Evolutionary conservation across 2,888 invertebrate species (phyloP).

Genomic region (Papilio elwesi): DNA sequence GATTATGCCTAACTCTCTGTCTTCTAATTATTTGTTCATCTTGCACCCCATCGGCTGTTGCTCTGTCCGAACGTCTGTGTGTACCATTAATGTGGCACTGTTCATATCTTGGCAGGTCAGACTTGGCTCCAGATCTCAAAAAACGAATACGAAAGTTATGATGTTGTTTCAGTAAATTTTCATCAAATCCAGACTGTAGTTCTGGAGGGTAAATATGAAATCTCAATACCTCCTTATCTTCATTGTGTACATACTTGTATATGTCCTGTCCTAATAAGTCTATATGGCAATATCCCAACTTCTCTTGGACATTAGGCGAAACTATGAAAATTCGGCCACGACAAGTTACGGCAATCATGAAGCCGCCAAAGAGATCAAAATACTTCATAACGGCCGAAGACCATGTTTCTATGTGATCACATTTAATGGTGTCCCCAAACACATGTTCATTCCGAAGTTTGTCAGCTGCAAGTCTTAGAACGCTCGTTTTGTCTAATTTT

Average conservation of each 20-base stretch:
- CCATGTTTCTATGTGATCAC: constrained; percentile 76
- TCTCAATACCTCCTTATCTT: constrained; percentile 91
- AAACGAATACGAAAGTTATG: constrained; percentile 85
- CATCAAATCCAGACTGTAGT: constrained; percentile 67
- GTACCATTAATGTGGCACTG: constrained; percentile 88
- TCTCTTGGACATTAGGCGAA: constrained; percentile 92
- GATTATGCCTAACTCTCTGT: constrained; percentile 81
- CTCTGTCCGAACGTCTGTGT: constrained; percentile 84
- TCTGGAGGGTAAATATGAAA: constrained; percentile 87
- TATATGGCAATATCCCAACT: constrained; percentile 93
- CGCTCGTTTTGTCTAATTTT: constrained; percentile 95
- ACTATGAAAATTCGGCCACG: constrained; percentile 93
- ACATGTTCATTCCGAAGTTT: constrained; percentile 92
- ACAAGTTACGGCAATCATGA: constrained; percentile 91
- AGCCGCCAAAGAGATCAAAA: constrained; percentile 89
- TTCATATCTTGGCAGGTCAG: constrained; percentile 89
- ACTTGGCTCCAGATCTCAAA: constrained; percentile 88
- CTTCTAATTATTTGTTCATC: constrained; percentile 80
- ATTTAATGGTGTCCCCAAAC: constrained; percentile 82
- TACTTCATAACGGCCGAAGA: constrained; percentile 85
- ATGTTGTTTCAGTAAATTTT: constrained; percentile 72
- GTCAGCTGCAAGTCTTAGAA: constrained; percentile 93
- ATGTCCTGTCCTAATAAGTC: constrained; percentile 96
- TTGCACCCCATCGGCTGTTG: constrained; percentile 79
- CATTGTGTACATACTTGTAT: constrained; percentile 91